Conservation (phyloP, 1,140 invertebrate species). For the Leptopilina boulardi region DNA sequence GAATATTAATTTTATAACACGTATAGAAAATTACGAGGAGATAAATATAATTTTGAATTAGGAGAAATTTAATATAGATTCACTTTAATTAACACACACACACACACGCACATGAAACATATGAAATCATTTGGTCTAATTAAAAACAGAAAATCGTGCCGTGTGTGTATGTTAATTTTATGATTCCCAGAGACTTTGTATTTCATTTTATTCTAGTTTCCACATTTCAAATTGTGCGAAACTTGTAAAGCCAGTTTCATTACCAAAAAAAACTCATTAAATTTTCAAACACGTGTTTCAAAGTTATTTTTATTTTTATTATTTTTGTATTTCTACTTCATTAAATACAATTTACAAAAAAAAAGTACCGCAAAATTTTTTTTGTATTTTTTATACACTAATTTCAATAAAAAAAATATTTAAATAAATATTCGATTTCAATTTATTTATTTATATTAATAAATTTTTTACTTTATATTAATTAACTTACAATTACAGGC, state of each 20-base stretch:
- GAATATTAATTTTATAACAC: neutral
- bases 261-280: neutral
- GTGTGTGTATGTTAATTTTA: neutral
- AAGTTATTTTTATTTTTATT: neutral
- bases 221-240: neutral
- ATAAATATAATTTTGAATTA: neutral
- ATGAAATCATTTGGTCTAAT: neutral
- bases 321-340: too few relatives aligned
- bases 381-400: too few relatives aligned
- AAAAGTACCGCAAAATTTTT: conserved; percentile 10
- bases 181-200: neutral
- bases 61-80: conserved; percentile 11
- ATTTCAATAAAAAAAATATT: too few relatives aligned
- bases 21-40: neutral
- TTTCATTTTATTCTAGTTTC: neutral
- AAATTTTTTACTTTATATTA: too few relatives aligned
- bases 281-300: neutral
- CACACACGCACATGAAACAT: too few relatives aligned
- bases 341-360: neutral
- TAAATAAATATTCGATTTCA: too few relatives aligned
- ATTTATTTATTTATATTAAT: too few relatives aligned
- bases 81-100: neutral
- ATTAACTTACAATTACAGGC: too few relatives aligned
- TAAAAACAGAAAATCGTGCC: neutral
- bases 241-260: conserved; percentile 5